Evolutionary conservation across 2,888 invertebrate species (phyloP).

Genomic region (Laothoe populi): DNA sequence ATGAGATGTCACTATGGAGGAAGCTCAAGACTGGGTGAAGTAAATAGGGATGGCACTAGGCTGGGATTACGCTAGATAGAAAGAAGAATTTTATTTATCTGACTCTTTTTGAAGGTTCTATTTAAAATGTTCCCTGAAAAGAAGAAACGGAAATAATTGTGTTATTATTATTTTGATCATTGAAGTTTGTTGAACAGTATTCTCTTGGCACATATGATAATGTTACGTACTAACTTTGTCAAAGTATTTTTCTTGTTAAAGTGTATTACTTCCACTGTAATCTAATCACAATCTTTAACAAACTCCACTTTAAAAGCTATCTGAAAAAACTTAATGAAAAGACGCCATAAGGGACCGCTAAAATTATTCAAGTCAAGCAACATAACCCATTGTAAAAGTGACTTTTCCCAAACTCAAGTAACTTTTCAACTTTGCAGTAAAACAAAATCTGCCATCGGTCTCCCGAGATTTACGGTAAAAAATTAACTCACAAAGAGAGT

Average conservation of each 20-base stretch:
- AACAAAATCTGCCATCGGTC: conserved; percentile 77
- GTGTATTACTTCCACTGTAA: not conserved
- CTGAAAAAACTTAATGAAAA: conserved; percentile 30
- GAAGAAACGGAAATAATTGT: too few species aligned
- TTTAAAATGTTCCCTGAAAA: too few species aligned
- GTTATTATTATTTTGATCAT: too few species aligned
- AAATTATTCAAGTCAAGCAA: conserved; percentile 76
- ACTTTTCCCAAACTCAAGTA: conserved; percentile 76
- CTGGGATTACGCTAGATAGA: too few species aligned
- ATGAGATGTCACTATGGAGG: too few species aligned
- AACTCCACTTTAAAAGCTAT: conserved; percentile 45
- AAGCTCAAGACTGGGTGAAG: too few species aligned
- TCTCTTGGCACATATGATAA: not conserved
- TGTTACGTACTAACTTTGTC: not conserved
- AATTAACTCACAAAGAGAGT: conserved; percentile 77
- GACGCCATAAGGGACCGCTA: conserved; percentile 58
- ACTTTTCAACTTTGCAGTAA: conserved; percentile 72
- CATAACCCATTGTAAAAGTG: conserved; percentile 82
- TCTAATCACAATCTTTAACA: conserved; percentile 42
- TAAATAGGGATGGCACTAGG: too few species aligned
- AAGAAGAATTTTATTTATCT: too few species aligned
- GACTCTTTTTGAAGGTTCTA: too few species aligned
- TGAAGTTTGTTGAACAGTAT: not conserved
- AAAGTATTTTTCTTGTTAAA: not conserved
- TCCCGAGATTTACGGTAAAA: conserved; percentile 73